Evolutionary conservation across 2,113 vertebrate species (phyloP).

Genomic region (Riparia riparia): DNA sequence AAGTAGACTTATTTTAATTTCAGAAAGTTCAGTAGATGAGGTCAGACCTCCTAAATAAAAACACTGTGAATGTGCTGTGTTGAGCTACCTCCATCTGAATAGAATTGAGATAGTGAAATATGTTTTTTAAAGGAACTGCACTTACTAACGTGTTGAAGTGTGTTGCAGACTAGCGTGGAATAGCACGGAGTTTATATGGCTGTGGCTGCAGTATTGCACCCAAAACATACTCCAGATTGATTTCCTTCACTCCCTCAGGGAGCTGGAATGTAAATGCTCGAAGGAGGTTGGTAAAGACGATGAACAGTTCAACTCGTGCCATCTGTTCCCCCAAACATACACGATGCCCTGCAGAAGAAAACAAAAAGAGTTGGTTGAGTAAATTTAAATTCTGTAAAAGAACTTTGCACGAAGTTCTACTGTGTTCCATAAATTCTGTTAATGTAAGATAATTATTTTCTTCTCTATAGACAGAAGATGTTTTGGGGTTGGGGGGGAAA

Average conservation of each 20-base stretch:
- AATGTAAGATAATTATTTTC: not conserved
- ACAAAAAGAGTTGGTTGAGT: not conserved
- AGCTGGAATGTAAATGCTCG: constrained; percentile 62
- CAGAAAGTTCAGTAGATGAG: not conserved
- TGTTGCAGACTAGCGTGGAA: not conserved
- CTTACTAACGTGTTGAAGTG: accelerated
- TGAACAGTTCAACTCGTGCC: constrained; percentile 69
- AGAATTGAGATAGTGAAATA: accelerated
- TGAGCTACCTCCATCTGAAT: not conserved
- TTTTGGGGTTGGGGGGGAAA: not conserved
- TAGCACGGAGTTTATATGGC: constrained; percentile 51
- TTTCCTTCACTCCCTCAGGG: constrained; percentile 12
- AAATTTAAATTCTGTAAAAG: not conserved
- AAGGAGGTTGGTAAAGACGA: constrained; percentile 66
- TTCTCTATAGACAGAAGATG: not conserved
- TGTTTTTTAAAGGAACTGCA: not conserved
- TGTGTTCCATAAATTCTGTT: not conserved
- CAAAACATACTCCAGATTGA: constrained; percentile 5
- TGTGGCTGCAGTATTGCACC: constrained; percentile 56
- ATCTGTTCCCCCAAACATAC: constrained; percentile 64
- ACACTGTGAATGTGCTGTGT: not conserved
- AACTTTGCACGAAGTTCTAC: not conserved
- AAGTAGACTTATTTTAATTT: not conserved
- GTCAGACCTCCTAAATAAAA: not conserved
- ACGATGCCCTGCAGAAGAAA: constrained; percentile 32